Evolutionary conservation across 2,797 vertebrate genomes (phyloP).

Genomic region (Vespertilio murinus): DNA sequence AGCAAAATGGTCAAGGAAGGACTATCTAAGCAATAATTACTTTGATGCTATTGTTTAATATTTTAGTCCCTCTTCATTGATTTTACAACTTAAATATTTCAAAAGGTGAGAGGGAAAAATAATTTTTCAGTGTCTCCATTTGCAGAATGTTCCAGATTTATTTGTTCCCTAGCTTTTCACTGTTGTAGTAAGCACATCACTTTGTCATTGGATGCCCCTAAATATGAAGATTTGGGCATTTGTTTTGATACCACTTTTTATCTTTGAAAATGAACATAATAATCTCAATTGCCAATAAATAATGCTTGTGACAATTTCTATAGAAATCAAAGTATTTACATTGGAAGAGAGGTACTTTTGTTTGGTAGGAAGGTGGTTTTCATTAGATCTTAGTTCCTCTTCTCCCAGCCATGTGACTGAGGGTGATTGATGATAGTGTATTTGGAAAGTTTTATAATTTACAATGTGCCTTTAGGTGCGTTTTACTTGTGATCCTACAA

Average conservation of each 20-base stretch:
- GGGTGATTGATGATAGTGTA: background rate
- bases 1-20: background rate
- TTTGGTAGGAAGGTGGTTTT: background rate
- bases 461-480: background rate
- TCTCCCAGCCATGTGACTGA: background rate
- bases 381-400: background rate
- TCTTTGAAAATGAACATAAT: background rate
- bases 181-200: background rate
- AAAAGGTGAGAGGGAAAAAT: background rate
- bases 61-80: background rate
- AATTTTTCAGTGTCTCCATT: background rate
- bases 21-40: background rate
- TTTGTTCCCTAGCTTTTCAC: background rate
- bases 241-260: background rate
- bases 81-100: conserved; percentile 31
- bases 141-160: background rate
- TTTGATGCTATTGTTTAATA: background rate
- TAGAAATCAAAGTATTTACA: background rate
- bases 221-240: background rate
- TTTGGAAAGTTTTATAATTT: background rate
- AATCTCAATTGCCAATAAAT: background rate
- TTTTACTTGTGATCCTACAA: background rate
- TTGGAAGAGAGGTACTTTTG: background rate
- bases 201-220: background rate
- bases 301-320: background rate